These are phyloP conservation scores for Poeciliopsis turneri DNA, from an alignment of 2,797 vertebrate genomes.

Conservation along the genomic window DNA sequence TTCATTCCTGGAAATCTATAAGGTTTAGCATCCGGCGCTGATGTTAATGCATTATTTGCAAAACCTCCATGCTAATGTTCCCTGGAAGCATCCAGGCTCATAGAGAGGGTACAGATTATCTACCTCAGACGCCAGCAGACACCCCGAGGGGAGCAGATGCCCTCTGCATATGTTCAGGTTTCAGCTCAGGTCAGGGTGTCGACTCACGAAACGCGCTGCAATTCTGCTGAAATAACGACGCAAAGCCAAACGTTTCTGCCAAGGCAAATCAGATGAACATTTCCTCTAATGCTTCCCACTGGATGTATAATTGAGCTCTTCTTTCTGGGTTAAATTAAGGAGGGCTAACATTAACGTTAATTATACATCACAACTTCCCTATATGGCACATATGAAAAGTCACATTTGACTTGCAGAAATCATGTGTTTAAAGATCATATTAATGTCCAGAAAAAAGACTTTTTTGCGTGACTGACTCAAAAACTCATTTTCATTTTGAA, in stretches of 20 bases:
- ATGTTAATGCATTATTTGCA: conserved; percentile 66
- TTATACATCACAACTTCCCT: not conserved
- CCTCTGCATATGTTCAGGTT: conserved; percentile 37
- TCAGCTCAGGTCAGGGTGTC: conserved; percentile 59
- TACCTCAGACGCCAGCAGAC: conserved; percentile 44
- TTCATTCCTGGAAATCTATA: conserved; percentile 2
- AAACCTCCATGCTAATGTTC: not conserved
- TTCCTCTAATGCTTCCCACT: conserved; percentile 40
- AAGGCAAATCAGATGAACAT: conserved; percentile 29
- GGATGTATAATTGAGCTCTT: conserved; percentile 6
- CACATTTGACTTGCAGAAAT: not conserved
- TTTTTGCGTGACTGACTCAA: not conserved
- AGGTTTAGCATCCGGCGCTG: conserved; percentile 25
- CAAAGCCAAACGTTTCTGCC: conserved; percentile 26
- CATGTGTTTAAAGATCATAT: too few relatives aligned
- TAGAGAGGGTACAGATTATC: conserved; percentile 20
- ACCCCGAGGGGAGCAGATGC: conserved; percentile 36
- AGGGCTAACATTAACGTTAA: not conserved
- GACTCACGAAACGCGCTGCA: conserved; percentile 29
- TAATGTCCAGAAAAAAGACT: not conserved
- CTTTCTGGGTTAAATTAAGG: conserved; percentile 5
- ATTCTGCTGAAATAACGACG: conserved; percentile 38
- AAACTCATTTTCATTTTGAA: too few relatives aligned
- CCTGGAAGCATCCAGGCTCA: conserved; percentile 34
- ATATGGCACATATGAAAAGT: not conserved